Percentiles rank a stretch among this genome's conserved stretches.
Conservation (phyloP, 2,113 vertebrate genomes). For the Dromas ardeola region DNA sequence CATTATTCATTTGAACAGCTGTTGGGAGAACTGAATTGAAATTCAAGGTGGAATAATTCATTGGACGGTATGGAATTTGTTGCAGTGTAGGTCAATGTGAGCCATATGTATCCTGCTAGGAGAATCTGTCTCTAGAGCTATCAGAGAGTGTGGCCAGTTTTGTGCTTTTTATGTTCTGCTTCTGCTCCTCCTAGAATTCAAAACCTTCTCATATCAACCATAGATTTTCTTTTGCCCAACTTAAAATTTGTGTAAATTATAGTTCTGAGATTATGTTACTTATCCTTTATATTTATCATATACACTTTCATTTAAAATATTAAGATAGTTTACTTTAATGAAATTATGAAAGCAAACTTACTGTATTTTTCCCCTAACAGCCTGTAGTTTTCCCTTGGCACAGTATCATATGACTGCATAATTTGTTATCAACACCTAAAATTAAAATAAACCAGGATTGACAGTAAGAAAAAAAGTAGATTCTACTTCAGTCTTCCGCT, state of each 20-base stretch:
- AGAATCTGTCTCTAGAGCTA: neutral
- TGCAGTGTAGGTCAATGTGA: neutral
- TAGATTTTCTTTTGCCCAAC: neutral
- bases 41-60: neutral
- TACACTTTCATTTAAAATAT: neutral
- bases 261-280: neutral
- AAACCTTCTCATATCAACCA: neutral
- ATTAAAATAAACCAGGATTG: neutral
- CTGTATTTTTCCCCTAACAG: neutral
- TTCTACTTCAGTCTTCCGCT: neutral
- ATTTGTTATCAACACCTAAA: neutral
- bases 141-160: neutral
- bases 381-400: neutral
- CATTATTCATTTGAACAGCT: neutral
- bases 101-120: neutral
- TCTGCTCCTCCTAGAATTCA: neutral
- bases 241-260: neutral
- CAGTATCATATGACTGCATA: neutral
- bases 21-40: neutral
- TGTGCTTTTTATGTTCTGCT: neutral
- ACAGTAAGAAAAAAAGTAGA: neutral
- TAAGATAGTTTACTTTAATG: neutral
- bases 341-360: neutral
- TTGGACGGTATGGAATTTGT: neutral
- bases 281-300: neutral